Evolutionary conservation across 92 coral and sea anemone genomes (phyloP), one percentile per base, ranked within the genome.

Genomic region (Actinostola sp.): DNA sequence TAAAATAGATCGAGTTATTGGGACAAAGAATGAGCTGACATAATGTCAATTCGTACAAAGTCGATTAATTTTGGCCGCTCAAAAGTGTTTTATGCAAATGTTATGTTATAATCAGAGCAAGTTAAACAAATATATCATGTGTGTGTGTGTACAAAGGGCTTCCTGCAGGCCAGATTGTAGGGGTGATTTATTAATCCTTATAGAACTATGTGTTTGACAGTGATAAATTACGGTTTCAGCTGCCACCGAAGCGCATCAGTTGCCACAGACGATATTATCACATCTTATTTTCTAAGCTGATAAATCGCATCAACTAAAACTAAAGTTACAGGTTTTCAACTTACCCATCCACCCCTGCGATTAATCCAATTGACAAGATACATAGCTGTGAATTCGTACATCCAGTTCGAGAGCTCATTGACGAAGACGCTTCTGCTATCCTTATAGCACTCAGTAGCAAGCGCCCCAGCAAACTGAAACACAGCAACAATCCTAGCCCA

Each of bases 401-500:
- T 91, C 97, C 97, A 91, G 63, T 71, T 76, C 1, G 82, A 78
- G 4, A 91, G 81, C 10, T 91, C 93, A 30, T 70, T 67, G 12
- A 91, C 97, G 30, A 70, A 91, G 0, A 81, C 88, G 13, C 86
- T 88, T 53, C 89, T 90, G 49, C 89, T 89, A 28, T 91, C 86
- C 62, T 63, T 80, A 73, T 82, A 84, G 60, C 93, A 91, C 24
- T 91, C 97, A 19, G 82, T 46, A 2, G 88, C 84, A 3, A 91
- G 85, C 7, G 93, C 97, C 0, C 93, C 97, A 27, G 93, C 88
- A 54, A 91, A 91, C 3, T 93, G 73, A 36, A 66, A 91, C 42
- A 91, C 59, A 5, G 97, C 97, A 1, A 89, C 85, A 2, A 91
- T 73, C 27, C 97, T 74, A n/a, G 93, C 88, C 97, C 97, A 91